Evolutionary conservation across 2,797 vertebrate species (phyloP).

Genomic region (Poecilia velifera): DNA sequence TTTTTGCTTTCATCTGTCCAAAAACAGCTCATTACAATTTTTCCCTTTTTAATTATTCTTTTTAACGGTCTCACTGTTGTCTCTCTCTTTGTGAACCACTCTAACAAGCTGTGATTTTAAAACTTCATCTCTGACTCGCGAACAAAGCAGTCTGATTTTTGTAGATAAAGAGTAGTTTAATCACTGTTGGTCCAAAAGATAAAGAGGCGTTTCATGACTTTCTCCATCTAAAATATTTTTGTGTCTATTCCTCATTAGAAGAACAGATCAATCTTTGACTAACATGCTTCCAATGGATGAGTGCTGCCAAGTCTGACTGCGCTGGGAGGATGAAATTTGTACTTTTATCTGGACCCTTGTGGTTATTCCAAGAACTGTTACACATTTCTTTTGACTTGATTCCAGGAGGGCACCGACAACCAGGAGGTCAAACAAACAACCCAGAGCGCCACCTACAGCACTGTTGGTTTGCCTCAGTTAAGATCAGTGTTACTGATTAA

Average conservation of each 20-base stretch:
- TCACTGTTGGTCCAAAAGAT: not conserved
- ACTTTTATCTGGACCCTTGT: not conserved
- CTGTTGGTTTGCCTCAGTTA: not conserved
- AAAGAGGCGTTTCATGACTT: not conserved
- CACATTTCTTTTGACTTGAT: not conserved
- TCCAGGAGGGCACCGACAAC: not conserved
- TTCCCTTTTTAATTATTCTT: constrained; percentile 14
- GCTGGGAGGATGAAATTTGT: not conserved
- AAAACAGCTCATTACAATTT: constrained; percentile 27
- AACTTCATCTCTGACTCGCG: constrained; percentile 5
- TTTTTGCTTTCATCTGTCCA: constrained; percentile 38
- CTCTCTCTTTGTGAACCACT: constrained; percentile 20
- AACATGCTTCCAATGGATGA: not conserved
- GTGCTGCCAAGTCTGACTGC: not conserved
- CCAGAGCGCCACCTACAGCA: not conserved
- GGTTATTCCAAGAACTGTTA: not conserved
- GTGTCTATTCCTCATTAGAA: not conserved
- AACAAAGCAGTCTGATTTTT: not conserved
- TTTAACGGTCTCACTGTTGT: not conserved
- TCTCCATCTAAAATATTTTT: not conserved
- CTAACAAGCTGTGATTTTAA: constrained; percentile 12
- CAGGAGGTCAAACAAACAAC: constrained; percentile 1
- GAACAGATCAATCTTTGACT: not conserved
- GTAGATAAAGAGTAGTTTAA: not conserved
- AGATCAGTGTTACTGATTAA: not conserved